A percentile compares a stretch with the other conserved stretches of the same genome.
Evolutionary conservation across 2,888 invertebrate genomes (phyloP).

Genomic region (Drosophila siamana): DNA sequence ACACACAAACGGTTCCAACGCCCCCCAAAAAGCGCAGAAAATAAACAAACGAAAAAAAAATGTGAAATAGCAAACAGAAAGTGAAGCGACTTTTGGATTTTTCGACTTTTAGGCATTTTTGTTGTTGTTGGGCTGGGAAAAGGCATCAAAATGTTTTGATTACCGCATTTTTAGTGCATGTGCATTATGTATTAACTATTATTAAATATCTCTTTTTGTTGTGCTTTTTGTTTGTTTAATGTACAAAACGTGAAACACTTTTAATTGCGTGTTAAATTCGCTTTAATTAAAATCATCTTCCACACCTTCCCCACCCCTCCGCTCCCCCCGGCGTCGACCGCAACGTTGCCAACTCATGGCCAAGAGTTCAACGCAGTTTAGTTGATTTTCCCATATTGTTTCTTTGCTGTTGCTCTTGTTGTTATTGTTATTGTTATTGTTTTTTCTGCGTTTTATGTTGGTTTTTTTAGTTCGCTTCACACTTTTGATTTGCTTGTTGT

Average conservation of each 20-base stretch:
- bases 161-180: constrained; percentile 51
- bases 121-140: constrained; percentile 16
- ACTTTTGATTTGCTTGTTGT: constrained; percentile 53
- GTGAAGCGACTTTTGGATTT: constrained; percentile 8
- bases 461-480: constrained; percentile 44
- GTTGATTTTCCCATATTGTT: constrained; percentile 48
- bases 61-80: constrained; percentile 11
- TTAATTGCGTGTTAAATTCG: constrained; percentile 77
- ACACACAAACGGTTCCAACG: constrained; percentile 10
- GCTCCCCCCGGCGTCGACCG: too few relatives aligned
- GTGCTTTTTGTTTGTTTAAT: constrained; percentile 11
- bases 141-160: constrained; percentile 57
- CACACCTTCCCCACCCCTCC: constrained; percentile 3
- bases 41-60: background rate
- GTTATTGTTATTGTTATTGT: constrained; percentile 18
- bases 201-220: constrained; percentile 36
- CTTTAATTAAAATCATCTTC: constrained; percentile 72
- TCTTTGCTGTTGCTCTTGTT: constrained; percentile 22
- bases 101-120: too few relatives aligned
- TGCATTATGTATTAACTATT: constrained; percentile 49
- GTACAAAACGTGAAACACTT: constrained; percentile 39
- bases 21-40: constrained; percentile 21
- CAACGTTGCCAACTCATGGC: constrained; percentile 2
- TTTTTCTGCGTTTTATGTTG: constrained; percentile 39
- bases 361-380: constrained; percentile 60